A percentile compares a stretch with the other conserved stretches of the same genome.
Evolutionary conservation across 2,888 invertebrate species (phyloP).

Genomic region (Diabrotica balteata): DNA sequence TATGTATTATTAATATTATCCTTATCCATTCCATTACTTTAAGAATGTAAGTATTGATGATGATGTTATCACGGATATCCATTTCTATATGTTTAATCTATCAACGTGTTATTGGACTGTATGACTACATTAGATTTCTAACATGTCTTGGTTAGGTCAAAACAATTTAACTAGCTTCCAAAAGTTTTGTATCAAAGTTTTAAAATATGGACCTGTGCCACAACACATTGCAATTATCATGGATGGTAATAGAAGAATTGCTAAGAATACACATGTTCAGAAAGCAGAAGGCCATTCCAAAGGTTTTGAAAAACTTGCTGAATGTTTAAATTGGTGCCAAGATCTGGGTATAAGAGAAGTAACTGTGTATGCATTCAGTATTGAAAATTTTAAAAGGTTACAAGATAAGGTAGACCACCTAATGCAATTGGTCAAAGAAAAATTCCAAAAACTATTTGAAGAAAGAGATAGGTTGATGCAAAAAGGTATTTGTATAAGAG

Average conservation of each 20-base stretch:
- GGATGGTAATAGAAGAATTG: slow-evolving; percentile 97
- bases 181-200: slow-evolving; percentile 73
- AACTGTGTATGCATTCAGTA: slow-evolving; percentile 98
- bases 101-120: too few relatives aligned
- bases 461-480: slow-evolving; percentile 84
- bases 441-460: slow-evolving; percentile 79
- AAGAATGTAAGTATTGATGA: too few relatives aligned
- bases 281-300: slow-evolving; percentile 82
- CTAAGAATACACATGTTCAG: slow-evolving; percentile 77
- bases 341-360: slow-evolving; percentile 92
- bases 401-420: slow-evolving; percentile 88
- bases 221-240: slow-evolving; percentile 96
- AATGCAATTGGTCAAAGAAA: slow-evolving; percentile 86
- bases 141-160: slow-evolving; percentile 82
- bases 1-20: too few relatives aligned
- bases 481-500: slow-evolving; percentile 84
- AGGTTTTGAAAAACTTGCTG: slow-evolving; percentile 83
- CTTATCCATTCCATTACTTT: too few relatives aligned
- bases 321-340: slow-evolving; percentile 83
- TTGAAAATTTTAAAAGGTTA: slow-evolving; percentile 96
- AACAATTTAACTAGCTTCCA: slow-evolving; percentile 79
- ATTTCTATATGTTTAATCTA: too few relatives aligned
- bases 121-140: slow-evolving; percentile 17
- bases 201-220: slow-evolving; percentile 85
- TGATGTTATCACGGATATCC: too few relatives aligned